A percentile compares a stretch with the other conserved stretches of the same genome.
phyloP scores from a whole-genome alignment of 2,113 vertebrate genomes.

The Cacatua alba region DNA sequence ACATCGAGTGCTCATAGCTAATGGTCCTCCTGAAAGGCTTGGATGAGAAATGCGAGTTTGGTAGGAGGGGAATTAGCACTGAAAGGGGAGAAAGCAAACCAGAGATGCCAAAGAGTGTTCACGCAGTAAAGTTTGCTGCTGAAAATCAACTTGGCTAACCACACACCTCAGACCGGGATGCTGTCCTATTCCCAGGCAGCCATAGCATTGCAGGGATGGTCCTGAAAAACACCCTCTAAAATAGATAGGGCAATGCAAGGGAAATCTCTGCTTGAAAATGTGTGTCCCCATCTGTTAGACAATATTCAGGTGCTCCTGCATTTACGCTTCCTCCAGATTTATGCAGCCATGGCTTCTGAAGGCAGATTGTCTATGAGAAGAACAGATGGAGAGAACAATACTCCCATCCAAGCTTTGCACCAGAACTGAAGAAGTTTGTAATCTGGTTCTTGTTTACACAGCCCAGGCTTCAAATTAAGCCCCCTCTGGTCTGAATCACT shows the following conservation, averaged over 20 bases:
- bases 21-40: not conserved
- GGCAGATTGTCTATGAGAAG: constrained; percentile 37
- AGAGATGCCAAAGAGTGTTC: not conserved
- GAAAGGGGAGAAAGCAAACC: not conserved
- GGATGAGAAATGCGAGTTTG: not conserved
- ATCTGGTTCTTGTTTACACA: constrained; percentile 45
- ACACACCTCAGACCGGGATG: not conserved
- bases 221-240: constrained; percentile 6
- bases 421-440: constrained; percentile 47
- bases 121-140: not conserved
- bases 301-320: constrained; percentile 50
- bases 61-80: not conserved
- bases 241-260: constrained; percentile 11
- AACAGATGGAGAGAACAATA: constrained; percentile 53
- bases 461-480: constrained; percentile 13
- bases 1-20: not conserved
- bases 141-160: not conserved
- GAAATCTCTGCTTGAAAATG: constrained; percentile 32
- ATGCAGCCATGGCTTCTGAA: constrained; percentile 10
- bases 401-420: constrained; percentile 38
- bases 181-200: not conserved
- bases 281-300: constrained; percentile 42
- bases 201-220: not conserved
- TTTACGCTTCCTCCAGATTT: constrained; percentile 58
- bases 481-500: not conserved